Conservation (phyloP, 2,797 vertebrate species). For the Anguilla obscura region DNA sequence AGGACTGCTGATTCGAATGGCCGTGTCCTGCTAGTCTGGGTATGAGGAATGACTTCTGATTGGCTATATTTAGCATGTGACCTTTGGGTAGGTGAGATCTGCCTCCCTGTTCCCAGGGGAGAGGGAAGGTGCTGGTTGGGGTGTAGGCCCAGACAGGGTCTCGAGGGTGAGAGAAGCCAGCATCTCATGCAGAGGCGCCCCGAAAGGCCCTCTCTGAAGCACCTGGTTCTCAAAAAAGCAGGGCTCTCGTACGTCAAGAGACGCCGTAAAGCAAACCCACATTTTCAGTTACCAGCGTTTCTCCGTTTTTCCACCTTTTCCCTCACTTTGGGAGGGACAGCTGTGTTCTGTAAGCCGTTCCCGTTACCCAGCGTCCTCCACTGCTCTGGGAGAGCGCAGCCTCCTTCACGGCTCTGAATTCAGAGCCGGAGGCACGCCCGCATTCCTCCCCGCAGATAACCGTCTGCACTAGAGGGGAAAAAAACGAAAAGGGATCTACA, state of each 20-base stretch:
- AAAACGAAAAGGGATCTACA: neutral
- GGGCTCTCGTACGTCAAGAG: neutral
- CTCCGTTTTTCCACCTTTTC: neutral
- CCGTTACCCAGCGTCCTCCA: neutral
- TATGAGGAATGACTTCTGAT: neutral
- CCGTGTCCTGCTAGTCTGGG: neutral
- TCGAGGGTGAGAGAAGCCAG: neutral
- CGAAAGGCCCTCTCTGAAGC: neutral
- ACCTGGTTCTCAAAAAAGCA: neutral
- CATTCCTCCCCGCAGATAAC: neutral
- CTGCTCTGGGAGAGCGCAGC: neutral
- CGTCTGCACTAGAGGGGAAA: neutral
- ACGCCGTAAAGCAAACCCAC: neutral
- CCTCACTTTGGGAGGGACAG: neutral
- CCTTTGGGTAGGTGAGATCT: neutral
- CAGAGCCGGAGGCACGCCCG: neutral
- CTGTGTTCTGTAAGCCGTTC: neutral
- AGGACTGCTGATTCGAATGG: neutral
- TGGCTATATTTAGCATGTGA: neutral
- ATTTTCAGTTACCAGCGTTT: neutral
- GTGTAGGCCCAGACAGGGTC: neutral
- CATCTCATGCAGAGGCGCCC: neutral
- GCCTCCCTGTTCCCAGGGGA: neutral
- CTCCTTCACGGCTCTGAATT: neutral
- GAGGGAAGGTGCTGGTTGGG: neutral